These are phyloP conservation scores for Yasuhikotakia modesta DNA, from an alignment of 2,797 vertebrate genomes.

Conservation along the genomic window DNA sequence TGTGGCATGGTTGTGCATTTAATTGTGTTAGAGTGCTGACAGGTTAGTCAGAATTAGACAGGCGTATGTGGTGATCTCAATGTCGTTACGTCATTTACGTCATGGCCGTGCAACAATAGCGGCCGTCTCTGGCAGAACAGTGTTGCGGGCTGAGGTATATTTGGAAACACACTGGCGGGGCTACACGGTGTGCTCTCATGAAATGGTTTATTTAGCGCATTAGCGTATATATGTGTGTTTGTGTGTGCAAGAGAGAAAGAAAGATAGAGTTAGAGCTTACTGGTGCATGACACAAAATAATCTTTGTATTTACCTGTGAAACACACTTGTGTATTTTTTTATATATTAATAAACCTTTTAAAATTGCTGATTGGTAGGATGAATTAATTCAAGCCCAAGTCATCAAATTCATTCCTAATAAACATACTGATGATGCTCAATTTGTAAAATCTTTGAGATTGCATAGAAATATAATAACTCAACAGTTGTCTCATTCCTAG, in stretches of 20 bases:
- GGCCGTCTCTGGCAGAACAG: constrained; percentile 47
- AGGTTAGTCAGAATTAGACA: constrained; percentile 35
- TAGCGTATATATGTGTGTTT: constrained; percentile 2
- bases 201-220: constrained; percentile 40
- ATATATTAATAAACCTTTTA: not conserved
- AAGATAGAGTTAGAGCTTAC: not conserved
- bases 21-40: constrained; percentile 38
- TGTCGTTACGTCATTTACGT: constrained; percentile 51
- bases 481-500: constrained; percentile 1
- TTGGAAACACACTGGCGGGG: constrained; percentile 55
- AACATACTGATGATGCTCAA: constrained; percentile 42
- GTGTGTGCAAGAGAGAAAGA: not conserved
- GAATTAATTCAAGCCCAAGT: constrained; percentile 7
- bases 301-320: not conserved
- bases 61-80: constrained; percentile 20
- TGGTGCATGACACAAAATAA: not conserved
- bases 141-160: constrained; percentile 43
- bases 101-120: constrained; percentile 28
- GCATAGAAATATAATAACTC: constrained; percentile 25
- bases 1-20: constrained; percentile 11
- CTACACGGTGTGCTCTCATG: constrained; percentile 41
- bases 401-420: constrained; percentile 28
- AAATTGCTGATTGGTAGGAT: not conserved
- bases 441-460: constrained; percentile 14
- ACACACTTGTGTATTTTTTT: too few relatives aligned